Evolutionary conservation across 2,888 invertebrate genomes (phyloP).

Genomic region (Leptinotarsa rubiginosa): DNA sequence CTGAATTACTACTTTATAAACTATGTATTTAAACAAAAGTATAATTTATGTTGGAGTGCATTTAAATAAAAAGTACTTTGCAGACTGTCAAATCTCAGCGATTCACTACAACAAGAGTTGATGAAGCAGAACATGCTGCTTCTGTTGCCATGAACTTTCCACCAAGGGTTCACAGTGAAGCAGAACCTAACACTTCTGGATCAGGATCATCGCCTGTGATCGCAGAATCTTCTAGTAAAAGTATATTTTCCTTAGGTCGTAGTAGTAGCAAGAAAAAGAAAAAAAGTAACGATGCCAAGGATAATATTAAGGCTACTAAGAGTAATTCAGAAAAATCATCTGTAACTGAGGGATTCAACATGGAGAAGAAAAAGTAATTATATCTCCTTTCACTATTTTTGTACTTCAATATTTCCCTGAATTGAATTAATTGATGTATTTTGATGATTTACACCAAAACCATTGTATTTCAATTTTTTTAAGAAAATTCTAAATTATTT

Average conservation of each 20-base stretch:
- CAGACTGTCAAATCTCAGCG: conserved; percentile 55
- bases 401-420: not conserved
- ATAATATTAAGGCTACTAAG: conserved; percentile 9
- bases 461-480: not conserved
- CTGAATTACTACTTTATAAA: too few species aligned
- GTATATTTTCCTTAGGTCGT: conserved; percentile 12
- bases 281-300: conserved; percentile 8
- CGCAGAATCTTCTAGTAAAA: conserved; percentile 5
- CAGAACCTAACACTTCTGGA: not conserved
- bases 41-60: too few species aligned
- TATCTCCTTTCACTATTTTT: not conserved
- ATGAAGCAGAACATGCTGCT: conserved; percentile 63
- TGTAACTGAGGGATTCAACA: conserved; percentile 1
- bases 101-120: conserved; percentile 63
- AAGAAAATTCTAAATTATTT: not conserved
- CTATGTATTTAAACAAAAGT: too few species aligned
- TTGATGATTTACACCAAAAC: not conserved
- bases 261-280: conserved; percentile 23
- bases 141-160: conserved; percentile 46
- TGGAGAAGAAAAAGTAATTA: conserved; percentile 12
- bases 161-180: conserved; percentile 10
- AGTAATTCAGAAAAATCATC: conserved; percentile 23
- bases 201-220: conserved; percentile 5
- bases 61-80: conserved; percentile 4
- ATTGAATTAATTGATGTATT: not conserved